Evolutionary conservation across 1,140 invertebrate genomes (phyloP).

Genomic region (Drosophila simulans): DNA sequence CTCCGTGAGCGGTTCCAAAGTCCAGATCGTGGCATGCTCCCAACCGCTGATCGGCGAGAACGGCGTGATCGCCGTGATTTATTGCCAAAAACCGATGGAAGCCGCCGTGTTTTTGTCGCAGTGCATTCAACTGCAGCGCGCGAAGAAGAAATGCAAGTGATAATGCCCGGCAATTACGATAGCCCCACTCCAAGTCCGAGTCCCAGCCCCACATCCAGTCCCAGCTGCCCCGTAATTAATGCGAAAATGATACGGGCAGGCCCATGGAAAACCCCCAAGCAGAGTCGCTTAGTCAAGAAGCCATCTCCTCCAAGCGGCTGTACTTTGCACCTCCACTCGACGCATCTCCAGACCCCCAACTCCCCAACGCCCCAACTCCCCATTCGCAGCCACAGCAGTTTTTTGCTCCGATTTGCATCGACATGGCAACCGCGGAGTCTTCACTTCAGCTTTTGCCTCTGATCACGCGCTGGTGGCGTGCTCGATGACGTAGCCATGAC

Average conservation of each 20-base stretch:
- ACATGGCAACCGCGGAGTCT: slow-evolving; percentile 45
- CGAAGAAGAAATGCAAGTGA: slow-evolving; percentile 51
- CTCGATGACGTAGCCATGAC: slow-evolving; percentile 55
- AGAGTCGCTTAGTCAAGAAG: slow-evolving; percentile 11
- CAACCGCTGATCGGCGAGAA: slow-evolving; percentile 53
- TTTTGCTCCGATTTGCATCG: slow-evolving; percentile 29
- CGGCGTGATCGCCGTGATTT: slow-evolving; percentile 29
- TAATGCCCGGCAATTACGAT: slow-evolving; percentile 56
- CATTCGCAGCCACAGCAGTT: neutral
- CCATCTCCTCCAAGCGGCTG: slow-evolving; percentile 19
- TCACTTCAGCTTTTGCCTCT: slow-evolving; percentile 11
- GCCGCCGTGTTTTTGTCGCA: slow-evolving; percentile 39
- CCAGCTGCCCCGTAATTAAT: slow-evolving; percentile 51
- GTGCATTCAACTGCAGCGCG: slow-evolving; percentile 64
- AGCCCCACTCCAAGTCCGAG: slow-evolving; percentile 13
- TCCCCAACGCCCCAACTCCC: slow-evolving; percentile 4
- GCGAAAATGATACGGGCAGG: slow-evolving; percentile 49
- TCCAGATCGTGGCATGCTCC: slow-evolving; percentile 62
- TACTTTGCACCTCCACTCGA: slow-evolving; percentile 58
- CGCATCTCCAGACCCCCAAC: slow-evolving; percentile 7
- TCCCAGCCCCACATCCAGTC: neutral
- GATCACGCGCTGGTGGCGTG: slow-evolving; percentile 61
- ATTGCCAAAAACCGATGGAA: slow-evolving; percentile 33
- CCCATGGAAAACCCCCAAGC: slow-evolving; percentile 74
- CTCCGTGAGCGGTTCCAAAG: slow-evolving; percentile 69